These are phyloP conservation scores for Chymomyza fuscimana DNA, from an alignment of 2,888 invertebrate genomes.

Conservation along the genomic window DNA sequence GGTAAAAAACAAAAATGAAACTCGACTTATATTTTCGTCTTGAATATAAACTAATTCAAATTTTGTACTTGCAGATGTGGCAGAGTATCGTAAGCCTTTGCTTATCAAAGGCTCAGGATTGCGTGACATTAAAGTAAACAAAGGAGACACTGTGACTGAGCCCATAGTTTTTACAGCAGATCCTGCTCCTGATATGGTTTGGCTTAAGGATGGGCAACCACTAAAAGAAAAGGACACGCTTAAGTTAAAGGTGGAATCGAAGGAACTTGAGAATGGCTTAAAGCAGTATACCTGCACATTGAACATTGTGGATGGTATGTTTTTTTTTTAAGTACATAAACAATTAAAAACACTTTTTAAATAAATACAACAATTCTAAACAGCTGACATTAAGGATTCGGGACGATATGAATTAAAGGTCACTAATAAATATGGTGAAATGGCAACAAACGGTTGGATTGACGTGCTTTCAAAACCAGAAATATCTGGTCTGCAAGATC, in stretches of 20 bases:
- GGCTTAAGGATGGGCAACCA: constrained; percentile 89
- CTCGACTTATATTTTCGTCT: not conserved
- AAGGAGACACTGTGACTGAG: constrained; percentile 85
- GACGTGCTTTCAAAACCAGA: constrained; percentile 90
- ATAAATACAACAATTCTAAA: constrained; percentile 5
- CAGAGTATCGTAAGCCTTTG: constrained; percentile 89
- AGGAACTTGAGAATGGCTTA: constrained; percentile 86
- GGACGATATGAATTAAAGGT: constrained; percentile 90
- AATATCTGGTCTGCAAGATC: constrained; percentile 87
- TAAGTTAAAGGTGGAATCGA: constrained; percentile 83
- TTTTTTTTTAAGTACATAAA: constrained; percentile 18
- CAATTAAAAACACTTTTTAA: not conserved
- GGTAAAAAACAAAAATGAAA: constrained; percentile 82
- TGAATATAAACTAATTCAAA: constrained; percentile 13
- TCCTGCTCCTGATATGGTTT: constrained; percentile 92
- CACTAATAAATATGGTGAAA: constrained; percentile 89
- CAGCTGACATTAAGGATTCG: constrained; percentile 85
- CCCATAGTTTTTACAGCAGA: constrained; percentile 91
- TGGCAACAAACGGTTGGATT: constrained; percentile 86
- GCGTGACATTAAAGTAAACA: constrained; percentile 85
- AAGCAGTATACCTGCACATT: constrained; percentile 91
- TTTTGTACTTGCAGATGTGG: constrained; percentile 82
- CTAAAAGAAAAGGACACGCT: constrained; percentile 85
- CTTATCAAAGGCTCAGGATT: constrained; percentile 85
- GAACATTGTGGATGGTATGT: constrained; percentile 75